Conservation (phyloP, 1,140 invertebrate genomes). For the Drosophila melanica region DNA sequence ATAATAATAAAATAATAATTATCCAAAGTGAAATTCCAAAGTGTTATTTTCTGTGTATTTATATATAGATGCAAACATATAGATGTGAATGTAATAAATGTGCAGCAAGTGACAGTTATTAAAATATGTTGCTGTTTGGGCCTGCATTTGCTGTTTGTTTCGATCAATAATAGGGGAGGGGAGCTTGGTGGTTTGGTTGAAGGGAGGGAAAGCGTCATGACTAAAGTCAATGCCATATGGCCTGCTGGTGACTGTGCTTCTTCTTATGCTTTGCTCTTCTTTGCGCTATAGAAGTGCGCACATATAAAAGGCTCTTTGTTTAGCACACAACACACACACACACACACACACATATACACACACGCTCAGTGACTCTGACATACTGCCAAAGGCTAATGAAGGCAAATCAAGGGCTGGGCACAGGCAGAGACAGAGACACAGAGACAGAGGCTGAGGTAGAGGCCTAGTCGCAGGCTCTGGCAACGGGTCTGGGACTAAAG, state of each 20-base stretch:
- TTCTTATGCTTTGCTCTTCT: constrained; percentile 19
- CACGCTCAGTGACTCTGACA: constrained; percentile 61
- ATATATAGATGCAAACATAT: not conserved
- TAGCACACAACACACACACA: constrained; percentile 39
- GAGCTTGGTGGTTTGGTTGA: no score
- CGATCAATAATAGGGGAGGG: constrained; percentile 28
- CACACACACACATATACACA: constrained; percentile 9
- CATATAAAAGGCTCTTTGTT: constrained; percentile 65
- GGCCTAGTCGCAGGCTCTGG: not conserved
- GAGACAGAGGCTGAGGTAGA: not conserved
- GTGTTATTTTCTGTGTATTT: no score
- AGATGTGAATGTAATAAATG: not conserved
- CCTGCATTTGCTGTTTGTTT: constrained; percentile 55
- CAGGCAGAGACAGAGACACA: constrained; percentile 8
- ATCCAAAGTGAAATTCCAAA: no score
- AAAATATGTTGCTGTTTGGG: constrained; percentile 38
- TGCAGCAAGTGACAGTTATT: constrained; percentile 42
- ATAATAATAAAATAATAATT: no score
- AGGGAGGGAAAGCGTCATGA: not conserved
- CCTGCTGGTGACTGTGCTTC: constrained; percentile 10
- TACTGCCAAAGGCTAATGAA: constrained; percentile 80
- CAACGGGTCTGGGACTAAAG: constrained; percentile 36
- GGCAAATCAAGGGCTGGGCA: constrained; percentile 43
- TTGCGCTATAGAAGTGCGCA: constrained; percentile 30
- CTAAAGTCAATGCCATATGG: constrained; percentile 75